Base-by-base conservation (phyloP, 2,888 invertebrate species). In the Phytoseiulus persimilis region DNA sequence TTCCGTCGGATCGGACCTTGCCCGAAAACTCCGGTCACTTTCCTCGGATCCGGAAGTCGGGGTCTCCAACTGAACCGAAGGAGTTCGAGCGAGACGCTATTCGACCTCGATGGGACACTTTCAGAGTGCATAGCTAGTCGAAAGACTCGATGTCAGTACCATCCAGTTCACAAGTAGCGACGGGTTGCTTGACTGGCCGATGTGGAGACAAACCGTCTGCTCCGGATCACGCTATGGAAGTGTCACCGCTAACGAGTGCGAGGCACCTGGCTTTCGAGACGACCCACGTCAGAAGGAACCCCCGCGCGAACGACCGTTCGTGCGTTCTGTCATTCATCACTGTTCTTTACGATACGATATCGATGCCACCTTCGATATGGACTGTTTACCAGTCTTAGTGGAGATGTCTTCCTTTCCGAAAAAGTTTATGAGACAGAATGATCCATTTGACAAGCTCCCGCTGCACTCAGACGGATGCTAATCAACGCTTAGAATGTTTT, bases 191-290 rank as follows among this genome's bases (percentile, higher is more conserved):
- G 65, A 65, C 28, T 65, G 65, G 1, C 18, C 1, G 65, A 28
- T 14, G 14, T 28, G 65, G 65, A 28, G 65, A 65, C 65, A 65
- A 65, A 65, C 65, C 65, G 65, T 65, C 65, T 65, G 65, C 65
- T 65, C 65, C 65, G 23, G 65, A 65, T 65, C 65, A 65, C 65
- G 65, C 65, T 23, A 65, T 65, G 65, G 18, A 65, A 65, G 23
- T 65, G 65, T 65, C 65, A 65, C 65, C 65, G 65, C 65, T 65
- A 65, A 65, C 65, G 65, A 65, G 65, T 65, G 9, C 18, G 65
- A 65, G 65, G 65, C 65, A 65, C 65, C 65, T 65, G 65, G 65
- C 65, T 65, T 46, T 65, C 65, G 65, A 65, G 65, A 65, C 65
- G 65, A 9, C 28, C 65, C 14, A 28, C 65, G 65, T 28, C 14